Base-by-base conservation (phyloP, 2,888 invertebrate species). In the Willowsia nigromaculata region DNA sequence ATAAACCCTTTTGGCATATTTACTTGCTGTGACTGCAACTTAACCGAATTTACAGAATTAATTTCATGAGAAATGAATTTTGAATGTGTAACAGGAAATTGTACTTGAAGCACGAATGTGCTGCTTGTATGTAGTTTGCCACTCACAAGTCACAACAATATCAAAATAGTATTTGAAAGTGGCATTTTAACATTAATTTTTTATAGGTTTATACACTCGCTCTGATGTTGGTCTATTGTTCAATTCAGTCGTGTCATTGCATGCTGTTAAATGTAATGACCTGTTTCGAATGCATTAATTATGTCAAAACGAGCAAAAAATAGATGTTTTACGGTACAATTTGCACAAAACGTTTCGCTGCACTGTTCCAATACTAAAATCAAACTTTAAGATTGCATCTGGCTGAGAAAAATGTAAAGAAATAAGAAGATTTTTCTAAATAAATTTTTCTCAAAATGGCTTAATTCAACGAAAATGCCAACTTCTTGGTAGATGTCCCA, bases 61-160 rank as follows among this genome's bases (percentile, higher is more conserved):
- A 84, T 88, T 88, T 88, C 84, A 88, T 84, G 83, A 82, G 88
- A 88, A 88, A 88, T 71, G 25, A 50, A n/a, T n/a, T n/a, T n/a
- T n/a, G n/a, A n/a, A 74, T 88, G 74, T 80, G 74, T 88, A 88
- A 84, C 88, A 88, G 83, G 88, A 88, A 88, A 88, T 80, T n/a
- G 25, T 68, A 81, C 78, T 88, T 84, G 37, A 88, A 84, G 47
- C 74, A 40, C 30, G 80, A 50, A 68, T 56, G 84, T 74, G 30
- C 56, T 71, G 84, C 65, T 84, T 22, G 1, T 37, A 25, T 37
- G 40, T 22, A 43, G 40, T 27, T 3, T 43, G 53, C 65, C 65
- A 47, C 65, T 68, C 62, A 53, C 78, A 53, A 74, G 74, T 74
- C 78, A 80, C 53, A 53, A 33, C 53, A 80, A 56, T 40, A n/a